Base-by-base conservation (phyloP, 2,797 vertebrate species). In the Crenichthys baileyi region DNA sequence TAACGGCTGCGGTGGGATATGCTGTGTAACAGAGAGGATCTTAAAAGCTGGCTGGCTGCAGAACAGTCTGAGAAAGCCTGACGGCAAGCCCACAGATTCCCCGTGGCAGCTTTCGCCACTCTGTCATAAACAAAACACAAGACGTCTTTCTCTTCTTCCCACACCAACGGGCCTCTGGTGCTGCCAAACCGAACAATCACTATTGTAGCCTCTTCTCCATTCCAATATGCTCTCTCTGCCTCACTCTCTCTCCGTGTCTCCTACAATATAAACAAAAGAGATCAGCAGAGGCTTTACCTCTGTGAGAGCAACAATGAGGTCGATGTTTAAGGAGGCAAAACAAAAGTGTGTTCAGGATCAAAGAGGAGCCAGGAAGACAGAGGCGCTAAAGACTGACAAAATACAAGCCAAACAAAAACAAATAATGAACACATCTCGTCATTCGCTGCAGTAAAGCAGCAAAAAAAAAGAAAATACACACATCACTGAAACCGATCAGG, bases 141-240 rank as follows among this genome's bases (percentile, higher is more conserved):
- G 93, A 93, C 94, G 90, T 94, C 94, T 95, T 94, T 94, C 92
- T 92, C 93, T 89, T 93, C 94, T 94, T 95, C 94, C 93, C 89
- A 93, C 93, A 95, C 93, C 93, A 92, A 93, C 88, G 91, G 90
- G 85, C 87, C 87, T 88, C 83, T 86, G 91, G 91, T 89, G 91
- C 93, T 95, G 95, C 94, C 95, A 95, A 95, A 91, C 92, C 91
- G 93, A 95, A 95, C 94, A 95, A 95, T 95, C 93, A 91, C 92
- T 91, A 92, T 93, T 86, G 83, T 94, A 92, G 92, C 92, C 92
- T 93, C 89, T 91, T 85, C 92, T 93, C 85, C 86, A 89, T 92
- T 91, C 92, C 87, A 92, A 90, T 85, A 75, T 81, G 50, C 90
- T 85, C 81, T 55, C 90, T 82, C 87, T 91, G 86, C 79, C 88